Percentiles rank a stretch among this genome's conserved stretches.
These are phyloP conservation scores for Chauna torquata DNA, from an alignment of 2,113 vertebrate species.

Conservation along the genomic window DNA sequence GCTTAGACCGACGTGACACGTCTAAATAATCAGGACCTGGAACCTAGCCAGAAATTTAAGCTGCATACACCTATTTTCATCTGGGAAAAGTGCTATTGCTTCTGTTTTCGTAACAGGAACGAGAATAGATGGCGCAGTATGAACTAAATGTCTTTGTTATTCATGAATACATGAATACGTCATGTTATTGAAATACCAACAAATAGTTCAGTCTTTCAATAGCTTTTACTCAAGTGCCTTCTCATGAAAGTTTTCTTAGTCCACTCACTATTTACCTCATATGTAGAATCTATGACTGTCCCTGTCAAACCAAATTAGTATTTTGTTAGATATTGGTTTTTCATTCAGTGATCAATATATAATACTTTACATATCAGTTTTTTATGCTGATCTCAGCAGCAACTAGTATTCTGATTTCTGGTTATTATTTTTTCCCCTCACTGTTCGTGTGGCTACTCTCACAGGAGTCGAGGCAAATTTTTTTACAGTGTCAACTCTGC, in stretches of 20 bases:
- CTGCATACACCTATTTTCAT: background rate
- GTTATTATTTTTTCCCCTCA: background rate
- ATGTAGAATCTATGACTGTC: background rate
- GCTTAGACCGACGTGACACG: background rate
- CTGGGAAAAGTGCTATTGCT: background rate
- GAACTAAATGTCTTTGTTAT: background rate
- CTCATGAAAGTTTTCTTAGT: background rate
- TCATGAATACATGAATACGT: background rate
- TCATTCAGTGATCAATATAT: background rate
- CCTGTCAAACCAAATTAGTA: background rate
- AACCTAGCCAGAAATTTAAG: background rate
- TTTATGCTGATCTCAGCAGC: background rate
- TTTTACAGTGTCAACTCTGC: background rate
- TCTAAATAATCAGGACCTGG: background rate
- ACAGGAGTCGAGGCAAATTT: background rate
- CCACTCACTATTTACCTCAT: background rate
- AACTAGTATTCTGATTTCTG: background rate
- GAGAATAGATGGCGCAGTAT: background rate
- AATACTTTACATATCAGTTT: background rate
- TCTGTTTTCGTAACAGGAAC: background rate
- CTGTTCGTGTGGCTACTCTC: background rate
- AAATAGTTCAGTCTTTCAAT: background rate
- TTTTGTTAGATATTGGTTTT: background rate
- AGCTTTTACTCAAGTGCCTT: background rate
- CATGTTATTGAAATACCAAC: background rate